Evolutionary conservation across 2,113 vertebrate species (phyloP), one percentile per base, ranked within the genome.

Genomic region (Varanus komodoensis): DNA sequence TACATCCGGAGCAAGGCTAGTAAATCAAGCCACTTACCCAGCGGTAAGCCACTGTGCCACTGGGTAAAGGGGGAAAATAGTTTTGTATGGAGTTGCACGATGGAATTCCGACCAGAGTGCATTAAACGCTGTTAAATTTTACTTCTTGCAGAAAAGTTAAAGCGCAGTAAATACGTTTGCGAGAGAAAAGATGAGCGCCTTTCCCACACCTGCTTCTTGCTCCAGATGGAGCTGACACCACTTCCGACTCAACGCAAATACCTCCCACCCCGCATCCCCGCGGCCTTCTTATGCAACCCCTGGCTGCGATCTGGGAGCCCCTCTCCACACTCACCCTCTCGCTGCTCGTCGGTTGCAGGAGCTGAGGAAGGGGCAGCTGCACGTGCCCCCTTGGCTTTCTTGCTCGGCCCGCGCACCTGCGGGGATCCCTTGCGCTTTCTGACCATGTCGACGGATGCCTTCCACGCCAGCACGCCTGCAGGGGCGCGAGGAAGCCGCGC

Each of bases 311-410:
- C 15, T 19, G 12, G 32, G 48, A 1, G 17, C 25, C 14, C 68
- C 69, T 29, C 6, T 12, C 2, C n/a, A 15, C 54, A 29, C 87
- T 87, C 32, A 88, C 69, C 88, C n/a, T 75, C 17, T 32, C 5
- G 34, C 14, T 38, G 29, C 78, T 44, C n/a, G 29, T 25, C 54
- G 25, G 73, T 7, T 68, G 44, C 27, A 6, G 61, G 52, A 6
- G 6, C 44, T 32, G 0, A 12, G 21, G 6, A 6, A 0, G 57
- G 25, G 3, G 1, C 67, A 6, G 17, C 87, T 50, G 84, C 74
- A 19, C 2, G 19, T 27, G 69, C 84, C 21, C 90, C 73, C 87
- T 95, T 95, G 85, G 29, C 29, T 87, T 95, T 98, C 95, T 98
- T 98, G 93, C 94, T 91, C 54, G 86, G 75, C 9, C 61, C 71